Evolutionary conservation across 2,888 invertebrate species (phyloP).

Genomic region (Boloria euphrosyne): DNA sequence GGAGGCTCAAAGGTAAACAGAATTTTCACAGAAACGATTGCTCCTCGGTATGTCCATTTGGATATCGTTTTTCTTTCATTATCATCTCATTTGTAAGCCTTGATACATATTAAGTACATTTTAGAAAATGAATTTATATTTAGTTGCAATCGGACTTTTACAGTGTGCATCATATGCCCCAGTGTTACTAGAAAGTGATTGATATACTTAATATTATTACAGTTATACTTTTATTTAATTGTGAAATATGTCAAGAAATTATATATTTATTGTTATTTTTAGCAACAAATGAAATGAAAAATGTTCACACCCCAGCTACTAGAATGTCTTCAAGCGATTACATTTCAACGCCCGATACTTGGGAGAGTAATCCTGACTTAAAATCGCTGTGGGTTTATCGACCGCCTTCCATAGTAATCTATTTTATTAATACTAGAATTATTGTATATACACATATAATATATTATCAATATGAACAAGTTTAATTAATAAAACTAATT

Average conservation of each 20-base stretch:
- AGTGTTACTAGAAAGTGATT: conserved; percentile 29
- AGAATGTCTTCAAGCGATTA: conserved; percentile 40
- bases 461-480: too few relatives aligned
- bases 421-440: conserved; percentile 8
- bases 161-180: conserved; percentile 21
- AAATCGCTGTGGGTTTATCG: conserved; percentile 50
- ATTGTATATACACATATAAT: too few relatives aligned
- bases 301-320: conserved; percentile 34
- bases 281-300: conserved; percentile 36
- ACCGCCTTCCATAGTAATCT: conserved; percentile 45
- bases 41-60: conserved; percentile 2
- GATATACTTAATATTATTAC: conserved; percentile 8
- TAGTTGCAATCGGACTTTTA: conserved; percentile 16
- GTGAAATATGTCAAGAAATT: too few relatives aligned
- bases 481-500: background rate
- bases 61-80: conserved; percentile 28
- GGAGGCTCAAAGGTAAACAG: conserved; percentile 50
- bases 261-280: background rate
- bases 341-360: conserved; percentile 36
- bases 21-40: conserved; percentile 40
- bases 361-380: conserved; percentile 42
- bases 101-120: conserved; percentile 15
- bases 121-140: conserved; percentile 24
- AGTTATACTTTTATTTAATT: background rate
- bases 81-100: conserved; percentile 7